These are phyloP conservation scores for Drosophila mojavensis DNA, from an alignment of 1,140 invertebrate genomes.

Conservation along the genomic window DNA sequence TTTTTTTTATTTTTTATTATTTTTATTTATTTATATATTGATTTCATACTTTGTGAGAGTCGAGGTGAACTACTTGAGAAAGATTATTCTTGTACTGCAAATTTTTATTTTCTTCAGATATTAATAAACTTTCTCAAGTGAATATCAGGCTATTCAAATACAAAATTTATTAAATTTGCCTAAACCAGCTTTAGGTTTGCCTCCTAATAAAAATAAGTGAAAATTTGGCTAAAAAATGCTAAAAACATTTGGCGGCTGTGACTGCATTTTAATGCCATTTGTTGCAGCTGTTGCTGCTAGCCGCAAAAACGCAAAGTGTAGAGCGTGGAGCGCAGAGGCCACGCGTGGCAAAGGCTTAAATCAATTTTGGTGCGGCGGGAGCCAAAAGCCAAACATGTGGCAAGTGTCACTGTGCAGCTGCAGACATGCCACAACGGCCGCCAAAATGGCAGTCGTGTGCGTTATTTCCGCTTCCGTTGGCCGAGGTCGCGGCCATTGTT, in stretches of 20 bases:
- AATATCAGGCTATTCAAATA: too few relatives aligned
- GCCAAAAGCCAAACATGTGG: constrained; percentile 51
- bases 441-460: constrained; percentile 39
- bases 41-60: too few relatives aligned
- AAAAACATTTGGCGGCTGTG: constrained; percentile 33
- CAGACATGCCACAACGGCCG: constrained; percentile 32
- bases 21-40: too few relatives aligned
- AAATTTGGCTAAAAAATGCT: constrained; percentile 39
- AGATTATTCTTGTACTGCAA: too few relatives aligned
- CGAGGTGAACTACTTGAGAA: too few relatives aligned
- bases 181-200: neutral
- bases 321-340: constrained; percentile 17
- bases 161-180: neutral
- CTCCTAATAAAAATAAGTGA: constrained; percentile 1
- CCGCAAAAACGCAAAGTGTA: constrained; percentile 43
- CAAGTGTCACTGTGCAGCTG: constrained; percentile 31
- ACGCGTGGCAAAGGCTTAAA: constrained; percentile 41
- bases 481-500: constrained; percentile 23
- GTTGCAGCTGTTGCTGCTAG: constrained; percentile 60
- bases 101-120: too few relatives aligned
- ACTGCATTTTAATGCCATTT: constrained; percentile 71
- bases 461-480: constrained; percentile 49
- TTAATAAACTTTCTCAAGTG: too few relatives aligned
- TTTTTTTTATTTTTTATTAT: too few relatives aligned
- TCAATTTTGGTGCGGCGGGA: constrained; percentile 38